Conservation (phyloP, 2,888 invertebrate species). For the Melipona bicolor region DNA sequence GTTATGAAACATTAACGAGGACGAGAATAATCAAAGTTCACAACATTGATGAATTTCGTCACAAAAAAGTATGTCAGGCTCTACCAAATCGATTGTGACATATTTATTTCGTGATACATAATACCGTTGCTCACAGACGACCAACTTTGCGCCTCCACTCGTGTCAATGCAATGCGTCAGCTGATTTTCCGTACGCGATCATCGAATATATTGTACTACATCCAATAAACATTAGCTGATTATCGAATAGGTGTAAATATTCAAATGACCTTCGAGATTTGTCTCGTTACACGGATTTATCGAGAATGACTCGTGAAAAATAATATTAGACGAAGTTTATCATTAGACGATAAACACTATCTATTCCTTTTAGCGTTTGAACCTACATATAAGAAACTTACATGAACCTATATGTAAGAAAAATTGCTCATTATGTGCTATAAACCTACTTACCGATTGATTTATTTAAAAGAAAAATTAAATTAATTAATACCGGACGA, state of each 20-base stretch:
- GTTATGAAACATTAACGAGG: neutral
- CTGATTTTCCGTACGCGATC: conserved; percentile 16
- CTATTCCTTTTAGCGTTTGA: neutral
- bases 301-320: neutral
- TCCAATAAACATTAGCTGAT: neutral
- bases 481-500: neutral
- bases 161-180: conserved; percentile 17
- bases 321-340: neutral
- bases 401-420: too few relatives aligned
- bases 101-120: conserved; percentile 18
- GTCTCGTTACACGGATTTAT: neutral
- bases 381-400: neutral
- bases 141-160: conserved; percentile 23
- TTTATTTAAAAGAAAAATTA: neutral
- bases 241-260: neutral
- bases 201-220: conserved; percentile 8
- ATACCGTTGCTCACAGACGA: conserved; percentile 33
- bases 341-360: neutral
- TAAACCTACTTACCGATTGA: neutral
- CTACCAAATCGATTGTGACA: conserved; percentile 17
- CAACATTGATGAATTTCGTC: conserved; percentile 1
- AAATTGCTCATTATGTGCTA: neutral
- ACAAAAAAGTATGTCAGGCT: neutral
- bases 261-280: neutral
- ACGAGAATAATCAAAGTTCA: neutral